Base-by-base conservation (phyloP, 2,797 vertebrate species). In the Sebastes matsubarae region DNA sequence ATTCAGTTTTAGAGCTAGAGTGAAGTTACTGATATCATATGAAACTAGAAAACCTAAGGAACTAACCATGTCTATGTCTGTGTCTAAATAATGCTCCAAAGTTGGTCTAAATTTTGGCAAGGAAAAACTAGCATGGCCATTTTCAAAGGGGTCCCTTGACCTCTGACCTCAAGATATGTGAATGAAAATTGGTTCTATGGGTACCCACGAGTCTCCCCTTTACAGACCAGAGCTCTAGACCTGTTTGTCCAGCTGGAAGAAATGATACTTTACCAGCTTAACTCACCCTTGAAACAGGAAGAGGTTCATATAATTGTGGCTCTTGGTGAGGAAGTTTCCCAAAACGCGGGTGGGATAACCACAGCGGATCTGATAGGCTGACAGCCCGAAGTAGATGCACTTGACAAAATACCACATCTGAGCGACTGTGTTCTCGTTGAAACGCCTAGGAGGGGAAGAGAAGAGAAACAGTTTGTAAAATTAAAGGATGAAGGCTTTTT, bases 351-450 rank as follows among this genome's bases (percentile, higher is more conserved):
- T 99, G 42, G 99, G 98, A 92, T 99, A 99, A 79, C 99, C 99
- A 1, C 99, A 99, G 81, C 98, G 98, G 92, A 99, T 99, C 95
- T 99, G 99, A 96, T 99, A 99, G 24, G 99, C 99, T 3, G 99
- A 99, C 91, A 99, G 94, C n/a, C 98, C 97, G 6, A 99, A 99
- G 96, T 99, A 99, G 94, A 99, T 96, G 84, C 99, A 99, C 94
- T 99, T 99, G 93, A 99, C 98, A 89, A 99, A 99, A 94, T 99
- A 99, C 99, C 99, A 99, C 88, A 99, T 96, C 95, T 99, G 98
- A 79, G 98, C 98, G 11, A 99, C 98, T 3, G 63, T 96, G 94
- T 99, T 99, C 80, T 99, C 96, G 86, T 94, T 98, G 95, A 99
- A 99, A 83, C 98, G 99, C 91, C 99, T 99, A 81, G 2, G 29